Conservation (phyloP, 2,888 invertebrate species). For the Ellobium chinense region DNA sequence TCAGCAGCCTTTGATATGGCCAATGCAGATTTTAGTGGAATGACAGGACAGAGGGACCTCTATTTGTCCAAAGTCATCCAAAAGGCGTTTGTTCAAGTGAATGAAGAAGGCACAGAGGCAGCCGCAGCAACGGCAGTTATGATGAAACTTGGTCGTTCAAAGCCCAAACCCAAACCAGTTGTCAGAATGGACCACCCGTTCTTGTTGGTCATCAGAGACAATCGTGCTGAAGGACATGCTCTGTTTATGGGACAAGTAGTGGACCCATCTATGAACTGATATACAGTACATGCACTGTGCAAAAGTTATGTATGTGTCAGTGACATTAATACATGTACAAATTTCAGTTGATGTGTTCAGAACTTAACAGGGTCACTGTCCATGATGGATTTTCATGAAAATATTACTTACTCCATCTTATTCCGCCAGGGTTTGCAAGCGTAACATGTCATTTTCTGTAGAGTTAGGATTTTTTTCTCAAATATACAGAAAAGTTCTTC, state of each 20-base stretch:
- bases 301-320: too few species aligned
- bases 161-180: neutral
- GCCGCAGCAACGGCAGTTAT: conserved; percentile 71
- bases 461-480: too few species aligned
- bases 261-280: too few species aligned
- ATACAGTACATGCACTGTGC: too few species aligned
- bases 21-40: conserved; percentile 70
- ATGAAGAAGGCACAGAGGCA: conserved; percentile 76
- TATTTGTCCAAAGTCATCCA: conserved; percentile 71
- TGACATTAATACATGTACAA: too few species aligned
- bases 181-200: conserved; percentile 72
- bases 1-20: conserved; percentile 62
- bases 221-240: conserved; percentile 29
- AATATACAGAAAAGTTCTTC: too few species aligned
- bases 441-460: too few species aligned
- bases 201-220: conserved; percentile 69
- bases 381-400: too few species aligned
- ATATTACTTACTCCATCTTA: too few species aligned
- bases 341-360: too few species aligned
- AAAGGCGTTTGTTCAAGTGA: conserved; percentile 76
- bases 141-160: neutral
- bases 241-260: conserved; percentile 31
- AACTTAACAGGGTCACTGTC: too few species aligned
- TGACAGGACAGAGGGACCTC: conserved; percentile 60
- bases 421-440: too few species aligned